Evolutionary conservation across 2,888 invertebrate species (phyloP), one percentile per base, ranked within the genome.

Genomic region (Ormyrus nitidulus): DNA sequence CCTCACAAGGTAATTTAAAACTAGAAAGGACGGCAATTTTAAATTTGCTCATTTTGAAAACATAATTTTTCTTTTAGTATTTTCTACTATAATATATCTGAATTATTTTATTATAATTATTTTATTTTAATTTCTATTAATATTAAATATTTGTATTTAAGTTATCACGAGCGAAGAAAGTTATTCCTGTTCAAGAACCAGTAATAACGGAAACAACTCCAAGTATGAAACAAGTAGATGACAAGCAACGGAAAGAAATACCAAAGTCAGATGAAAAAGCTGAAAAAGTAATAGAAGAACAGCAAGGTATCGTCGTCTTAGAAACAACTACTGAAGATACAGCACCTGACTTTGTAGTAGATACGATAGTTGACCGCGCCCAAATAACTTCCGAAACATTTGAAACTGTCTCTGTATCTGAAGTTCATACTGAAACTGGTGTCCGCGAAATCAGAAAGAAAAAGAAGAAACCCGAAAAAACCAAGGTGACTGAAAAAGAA

Each of bases 191-290:
- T 81, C 93, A 93, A 84, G 93, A 94, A 83, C 91, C 93, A 61
- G 90, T 94, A 11, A 91, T 92, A 85, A 93, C 93, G 2, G 92
- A 93, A 83, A 93, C 94, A 70, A 91, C 92, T n/a, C 93, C 94
- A 77, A 92, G 93, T 0, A 91, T 93, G 83, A 94, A 94, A 86
- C 94, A 93, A 85, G 91, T 93, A 62, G 94, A 94, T 83, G 92
- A 93, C 81, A 92, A 92, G 84, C 86, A 89, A 11, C 89, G 89
- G 76, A 91, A 91, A 82, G 84, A 87, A 54, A 84, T 87, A 75
- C 91, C 92, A 5, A 89, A 90, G 83, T 83, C 85, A 11, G 88
- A 90, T 75, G 91, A 92, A 84, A 92, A 91, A 83, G 92, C 92
- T 0, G 90, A 92, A 82, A 91, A 92, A 10, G 87, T 92, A 2